A percentile compares a stretch with the other conserved stretches of the same genome.
These are phyloP conservation scores for Nibea coibor DNA, from an alignment of 2,113 vertebrate genomes.

Conservation along the genomic window DNA sequence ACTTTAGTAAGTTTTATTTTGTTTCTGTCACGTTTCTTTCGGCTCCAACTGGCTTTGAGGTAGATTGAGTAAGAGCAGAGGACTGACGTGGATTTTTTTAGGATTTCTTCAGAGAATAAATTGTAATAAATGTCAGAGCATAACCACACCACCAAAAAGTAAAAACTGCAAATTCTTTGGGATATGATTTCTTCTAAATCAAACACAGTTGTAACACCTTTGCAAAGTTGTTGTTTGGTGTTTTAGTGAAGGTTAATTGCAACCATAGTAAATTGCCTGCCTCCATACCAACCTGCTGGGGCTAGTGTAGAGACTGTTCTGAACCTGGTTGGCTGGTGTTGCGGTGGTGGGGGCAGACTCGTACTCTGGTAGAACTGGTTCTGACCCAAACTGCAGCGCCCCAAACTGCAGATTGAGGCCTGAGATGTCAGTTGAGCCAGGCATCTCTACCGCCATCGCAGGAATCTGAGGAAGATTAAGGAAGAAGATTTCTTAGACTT, in stretches of 20 bases:
- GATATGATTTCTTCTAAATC: background rate
- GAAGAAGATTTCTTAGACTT: background rate
- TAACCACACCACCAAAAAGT: no score
- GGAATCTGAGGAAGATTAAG: conserved; percentile 88
- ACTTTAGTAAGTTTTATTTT: no score
- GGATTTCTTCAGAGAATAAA: no score
- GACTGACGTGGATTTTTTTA: no score
- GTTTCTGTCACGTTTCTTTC: no score
- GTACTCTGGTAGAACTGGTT: conserved; percentile 93
- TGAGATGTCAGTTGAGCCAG: conserved; percentile 93
- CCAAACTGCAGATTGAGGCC: conserved; percentile 98
- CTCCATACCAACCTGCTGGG: conserved; percentile 87
- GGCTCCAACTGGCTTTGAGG: no score
- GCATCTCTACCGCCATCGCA: conserved; percentile 96
- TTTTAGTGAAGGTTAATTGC: no score
- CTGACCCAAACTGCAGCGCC: conserved; percentile 96
- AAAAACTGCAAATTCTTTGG: no score
- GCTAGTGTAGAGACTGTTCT: conserved; percentile 93
- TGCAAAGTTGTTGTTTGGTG: background rate
- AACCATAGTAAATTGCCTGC: no score
- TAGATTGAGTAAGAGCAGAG: no score
- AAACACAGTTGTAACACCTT: background rate
- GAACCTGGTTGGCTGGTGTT: conserved; percentile 84
- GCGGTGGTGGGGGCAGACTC: conserved; percentile 88
- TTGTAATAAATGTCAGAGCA: no score